phyloP scores from a whole-genome alignment of 1,140 invertebrate genomes.

The Helicoverpa armigera region DNA sequence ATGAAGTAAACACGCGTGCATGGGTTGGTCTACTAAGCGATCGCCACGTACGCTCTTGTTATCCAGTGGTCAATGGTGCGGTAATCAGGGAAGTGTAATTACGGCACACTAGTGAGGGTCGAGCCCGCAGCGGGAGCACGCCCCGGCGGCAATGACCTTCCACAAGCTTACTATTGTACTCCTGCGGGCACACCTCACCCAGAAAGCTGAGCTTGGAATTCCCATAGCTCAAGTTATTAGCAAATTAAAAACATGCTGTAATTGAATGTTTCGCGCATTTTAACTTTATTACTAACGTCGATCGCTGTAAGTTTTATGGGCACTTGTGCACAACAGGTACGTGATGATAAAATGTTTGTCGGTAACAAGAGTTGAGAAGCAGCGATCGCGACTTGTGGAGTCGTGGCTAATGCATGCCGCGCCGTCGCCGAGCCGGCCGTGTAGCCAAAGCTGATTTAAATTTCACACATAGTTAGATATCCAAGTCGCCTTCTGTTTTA shows the following conservation, averaged over 20 bases:
- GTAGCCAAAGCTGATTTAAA: conserved; percentile 57
- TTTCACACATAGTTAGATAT: conserved; percentile 58
- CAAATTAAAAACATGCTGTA: conserved; percentile 35
- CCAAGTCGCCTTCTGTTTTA: conserved; percentile 58
- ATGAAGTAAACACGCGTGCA: conserved; percentile 9
- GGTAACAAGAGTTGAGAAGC: conserved; percentile 36
- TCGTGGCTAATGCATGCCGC: conserved; percentile 42
- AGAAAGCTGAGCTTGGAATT: conserved; percentile 23
- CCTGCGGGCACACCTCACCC: conserved; percentile 12
- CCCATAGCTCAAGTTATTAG: conserved; percentile 21
- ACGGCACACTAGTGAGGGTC: conserved; percentile 37
- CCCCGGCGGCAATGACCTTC: conserved; percentile 64
- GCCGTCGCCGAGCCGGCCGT: conserved; percentile 16
- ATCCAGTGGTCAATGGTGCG: conserved; percentile 33
- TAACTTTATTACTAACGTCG: conserved; percentile 36
- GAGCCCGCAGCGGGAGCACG: conserved; percentile 32
- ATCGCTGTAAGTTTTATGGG: conserved; percentile 18
- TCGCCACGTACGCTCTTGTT: conserved; percentile 33
- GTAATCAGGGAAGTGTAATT: conserved; percentile 40
- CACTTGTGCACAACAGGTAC: neutral
- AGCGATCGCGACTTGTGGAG: conserved; percentile 13
- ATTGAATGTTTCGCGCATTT: conserved; percentile 39
- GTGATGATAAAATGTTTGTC: conserved; percentile 35
- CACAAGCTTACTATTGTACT: conserved; percentile 50
- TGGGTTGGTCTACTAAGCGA: conserved; percentile 17